Percentiles rank a stretch among this genome's conserved stretches.
Evolutionary conservation across 30 jellyfish, hydroid and myxozoan genomes (phyloP).

Genomic region (Turritopsis rubra): DNA sequence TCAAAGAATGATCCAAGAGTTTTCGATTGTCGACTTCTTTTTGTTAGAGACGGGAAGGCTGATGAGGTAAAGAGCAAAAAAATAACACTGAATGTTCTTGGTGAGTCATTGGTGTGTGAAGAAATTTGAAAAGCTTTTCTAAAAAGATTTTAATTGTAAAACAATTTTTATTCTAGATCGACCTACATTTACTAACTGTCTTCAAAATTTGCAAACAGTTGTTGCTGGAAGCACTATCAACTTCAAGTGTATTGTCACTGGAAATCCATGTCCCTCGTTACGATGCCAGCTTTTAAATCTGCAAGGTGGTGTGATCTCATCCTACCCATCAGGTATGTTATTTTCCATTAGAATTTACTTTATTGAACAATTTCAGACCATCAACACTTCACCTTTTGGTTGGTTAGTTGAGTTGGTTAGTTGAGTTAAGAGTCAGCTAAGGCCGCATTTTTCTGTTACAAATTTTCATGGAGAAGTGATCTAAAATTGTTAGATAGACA

Average conservation of each 20-base stretch:
- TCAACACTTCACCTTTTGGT: too few species aligned
- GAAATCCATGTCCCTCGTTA: conserved; percentile 25
- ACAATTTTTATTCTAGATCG: conserved; percentile 12
- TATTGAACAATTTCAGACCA: too few species aligned
- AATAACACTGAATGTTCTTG: neutral
- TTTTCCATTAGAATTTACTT: too few species aligned
- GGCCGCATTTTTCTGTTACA: too few species aligned
- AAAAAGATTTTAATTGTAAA: neutral
- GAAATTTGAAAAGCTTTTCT: neutral
- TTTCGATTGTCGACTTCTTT: neutral
- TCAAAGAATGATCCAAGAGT: neutral
- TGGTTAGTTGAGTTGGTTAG: too few species aligned
- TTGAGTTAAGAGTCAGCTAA: too few species aligned
- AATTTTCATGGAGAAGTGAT: too few species aligned
- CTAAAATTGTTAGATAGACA: too few species aligned
- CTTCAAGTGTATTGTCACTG: conserved; percentile 5
- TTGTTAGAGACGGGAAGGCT: too few species aligned
- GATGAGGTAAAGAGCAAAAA: neutral
- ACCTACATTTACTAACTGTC: conserved; percentile 22
- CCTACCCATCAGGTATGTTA: neutral
- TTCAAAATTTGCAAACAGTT: neutral
- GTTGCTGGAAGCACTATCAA: neutral
- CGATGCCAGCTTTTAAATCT: neutral
- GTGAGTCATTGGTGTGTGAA: neutral
- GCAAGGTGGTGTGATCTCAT: neutral